phyloP scores from a whole-genome alignment of 2,113 vertebrate species.

The Sphyrna mokarran region DNA sequence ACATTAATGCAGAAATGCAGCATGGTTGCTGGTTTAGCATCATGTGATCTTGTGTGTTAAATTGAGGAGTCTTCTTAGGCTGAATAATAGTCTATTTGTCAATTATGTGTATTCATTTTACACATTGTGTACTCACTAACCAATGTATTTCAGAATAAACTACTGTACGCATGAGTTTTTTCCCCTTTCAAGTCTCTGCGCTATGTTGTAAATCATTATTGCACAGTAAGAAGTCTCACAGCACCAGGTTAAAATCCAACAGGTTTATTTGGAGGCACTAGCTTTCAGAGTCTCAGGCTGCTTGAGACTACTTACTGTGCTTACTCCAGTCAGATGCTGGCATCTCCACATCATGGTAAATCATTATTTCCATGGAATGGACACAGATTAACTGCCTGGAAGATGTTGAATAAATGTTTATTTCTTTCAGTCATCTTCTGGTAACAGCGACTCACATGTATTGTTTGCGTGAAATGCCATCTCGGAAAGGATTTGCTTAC shows the following conservation, averaged over 20 bases:
- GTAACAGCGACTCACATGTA: constrained; percentile 98
- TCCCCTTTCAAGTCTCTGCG: not conserved
- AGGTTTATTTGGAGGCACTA: too few species aligned
- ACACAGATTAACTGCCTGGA: not conserved
- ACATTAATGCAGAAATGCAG: not conserved
- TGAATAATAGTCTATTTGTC: not conserved
- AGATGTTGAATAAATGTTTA: not conserved
- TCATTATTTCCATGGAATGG: not conserved
- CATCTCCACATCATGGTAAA: not conserved
- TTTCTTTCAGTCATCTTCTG: constrained; percentile 70
- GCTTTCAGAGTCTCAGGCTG: too few species aligned
- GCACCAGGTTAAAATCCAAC: too few species aligned
- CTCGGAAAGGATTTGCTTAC: constrained; percentile 86
- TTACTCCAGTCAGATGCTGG: too few species aligned
- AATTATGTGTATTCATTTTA: not conserved
- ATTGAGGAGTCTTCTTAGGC: not conserved
- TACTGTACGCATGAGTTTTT: not conserved
- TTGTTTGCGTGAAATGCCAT: constrained; percentile 88
- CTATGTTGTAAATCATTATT: not conserved
- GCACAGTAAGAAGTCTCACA: too few species aligned
- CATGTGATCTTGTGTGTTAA: not conserved
- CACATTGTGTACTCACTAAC: not conserved
- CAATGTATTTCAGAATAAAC: not conserved
- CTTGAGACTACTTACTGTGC: too few species aligned
- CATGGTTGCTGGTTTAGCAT: not conserved